Base-by-base conservation (phyloP, 2,797 vertebrate genomes). In the Avahi laniger region DNA sequence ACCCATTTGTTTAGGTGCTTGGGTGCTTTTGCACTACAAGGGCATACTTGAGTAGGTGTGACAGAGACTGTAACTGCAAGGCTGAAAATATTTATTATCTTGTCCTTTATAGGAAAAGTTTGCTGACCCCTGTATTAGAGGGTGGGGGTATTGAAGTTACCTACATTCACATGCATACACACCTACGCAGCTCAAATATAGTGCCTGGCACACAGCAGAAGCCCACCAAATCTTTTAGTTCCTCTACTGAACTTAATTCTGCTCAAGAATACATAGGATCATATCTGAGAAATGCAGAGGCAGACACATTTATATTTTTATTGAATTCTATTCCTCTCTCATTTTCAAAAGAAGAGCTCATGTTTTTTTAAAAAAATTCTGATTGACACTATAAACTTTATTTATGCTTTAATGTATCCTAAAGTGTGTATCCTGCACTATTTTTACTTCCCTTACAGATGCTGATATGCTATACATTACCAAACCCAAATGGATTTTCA, bases 321-420 rank as follows among this genome's bases (percentile, higher is more conserved):
- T 95, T 97, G 97, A 96, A 92, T 97, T 96, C 89, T 79, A 79
- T 95, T 97, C 67, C 94, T 91, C 79, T 97, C 94, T 96, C 93
- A 96, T 97, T 97, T 97, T 97, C 94, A 93, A 93, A 98, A 97
- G 97, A 97, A 96, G 94, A 97, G 93, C 93, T 97, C 95, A 89
- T 94, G 93, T 97, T 97, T 94, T 94, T 94, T 30, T 85, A 97
- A 92, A 95, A 97, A 97, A 93, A 59, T 86, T 96, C 97, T 97
- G 97, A 98, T 98, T 97, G 96, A 93, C 95, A 96, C 96, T 91
- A 94, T 97, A 97, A 97, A 97, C 97, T 95, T 97, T 98, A 98
- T 98, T 97, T 97, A 97, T 97, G 93, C 93, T 97, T 96, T 97
- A 96, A 96, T 96, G 84, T 96, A 92, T 82, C 93, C 90, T 97